These are phyloP conservation scores for Pangasius macronema DNA, from an alignment of 2,797 vertebrate genomes.

Conservation along the genomic window DNA sequence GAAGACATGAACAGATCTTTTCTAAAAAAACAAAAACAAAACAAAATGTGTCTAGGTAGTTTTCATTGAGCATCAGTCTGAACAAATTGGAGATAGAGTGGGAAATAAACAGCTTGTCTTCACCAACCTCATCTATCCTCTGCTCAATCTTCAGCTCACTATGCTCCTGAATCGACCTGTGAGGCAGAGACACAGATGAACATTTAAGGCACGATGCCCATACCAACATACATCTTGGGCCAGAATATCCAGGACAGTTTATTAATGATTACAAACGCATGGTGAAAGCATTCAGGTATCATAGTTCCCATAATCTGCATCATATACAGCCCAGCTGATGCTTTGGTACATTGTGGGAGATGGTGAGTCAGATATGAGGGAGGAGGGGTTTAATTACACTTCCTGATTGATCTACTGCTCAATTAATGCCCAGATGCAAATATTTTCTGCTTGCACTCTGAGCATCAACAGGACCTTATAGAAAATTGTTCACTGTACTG, in stretches of 20 bases:
- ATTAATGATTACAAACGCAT: neutral
- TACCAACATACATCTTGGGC: neutral
- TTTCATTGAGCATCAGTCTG: neutral
- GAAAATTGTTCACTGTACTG: neutral
- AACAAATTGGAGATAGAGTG: neutral
- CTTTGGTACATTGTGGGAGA: neutral
- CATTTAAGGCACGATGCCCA: neutral
- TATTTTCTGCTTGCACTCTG: neutral
- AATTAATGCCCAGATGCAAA: neutral
- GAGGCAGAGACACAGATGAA: constrained; percentile 17
- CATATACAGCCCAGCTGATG: neutral
- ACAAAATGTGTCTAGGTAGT: neutral
- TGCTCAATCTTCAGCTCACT: constrained; percentile 89
- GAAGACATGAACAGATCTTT: neutral
- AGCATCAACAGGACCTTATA: neutral
- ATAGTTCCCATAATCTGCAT: neutral
- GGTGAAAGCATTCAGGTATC: neutral
- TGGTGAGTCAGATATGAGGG: neutral
- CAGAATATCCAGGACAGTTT: neutral
- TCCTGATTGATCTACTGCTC: neutral
- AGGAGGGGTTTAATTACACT: neutral
- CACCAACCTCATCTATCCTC: constrained; percentile 94
- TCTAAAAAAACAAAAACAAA: neutral
- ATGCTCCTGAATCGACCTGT: constrained; percentile 91
- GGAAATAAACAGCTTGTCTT: neutral